These are phyloP conservation scores for Lethenteron reissneri DNA, from an alignment of 2,113 vertebrate genomes.

Conservation along the genomic window DNA sequence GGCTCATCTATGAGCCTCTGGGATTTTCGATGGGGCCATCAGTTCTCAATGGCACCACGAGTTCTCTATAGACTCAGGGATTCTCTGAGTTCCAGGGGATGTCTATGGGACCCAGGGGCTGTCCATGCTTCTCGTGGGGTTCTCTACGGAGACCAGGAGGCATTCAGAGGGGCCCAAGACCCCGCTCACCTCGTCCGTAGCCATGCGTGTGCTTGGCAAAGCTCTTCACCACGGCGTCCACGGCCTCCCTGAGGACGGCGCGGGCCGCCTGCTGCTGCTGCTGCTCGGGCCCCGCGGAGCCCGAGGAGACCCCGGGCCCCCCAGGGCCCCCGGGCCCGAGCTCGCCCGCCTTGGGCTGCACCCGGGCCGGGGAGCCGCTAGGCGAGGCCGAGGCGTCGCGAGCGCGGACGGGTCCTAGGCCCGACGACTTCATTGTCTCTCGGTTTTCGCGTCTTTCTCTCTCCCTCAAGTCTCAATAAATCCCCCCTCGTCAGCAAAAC, in stretches of 20 bases:
- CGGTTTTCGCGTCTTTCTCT: constrained; percentile 9
- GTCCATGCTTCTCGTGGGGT: no score
- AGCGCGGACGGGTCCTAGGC: constrained; percentile 8
- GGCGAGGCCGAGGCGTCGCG: constrained; percentile 11
- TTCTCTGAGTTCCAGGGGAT: no score
- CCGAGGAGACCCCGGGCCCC: constrained; percentile 27
- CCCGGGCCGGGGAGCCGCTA: neutral
- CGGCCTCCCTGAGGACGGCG: constrained; percentile 61
- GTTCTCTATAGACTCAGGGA: no score
- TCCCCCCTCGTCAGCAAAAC: neutral
- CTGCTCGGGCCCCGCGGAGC: constrained; percentile 45
- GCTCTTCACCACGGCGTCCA: constrained; percentile 82
- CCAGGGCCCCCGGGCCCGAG: neutral
- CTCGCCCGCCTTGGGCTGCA: neutral
- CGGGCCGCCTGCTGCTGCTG: constrained; percentile 46
- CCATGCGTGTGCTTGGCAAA: constrained; percentile 92
- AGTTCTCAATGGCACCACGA: no score
- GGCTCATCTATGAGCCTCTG: no score
- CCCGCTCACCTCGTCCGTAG: constrained; percentile 57
- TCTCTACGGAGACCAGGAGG: no score
- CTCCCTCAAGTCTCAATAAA: neutral
- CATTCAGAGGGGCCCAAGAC: neutral
- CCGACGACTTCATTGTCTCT: constrained; percentile 6
- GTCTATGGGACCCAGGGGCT: no score
- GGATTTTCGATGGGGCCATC: no score